Evolutionary conservation across 2,797 vertebrate genomes (phyloP), one percentile per base, ranked within the genome.

Genomic region (Sitta carolinensis): DNA sequence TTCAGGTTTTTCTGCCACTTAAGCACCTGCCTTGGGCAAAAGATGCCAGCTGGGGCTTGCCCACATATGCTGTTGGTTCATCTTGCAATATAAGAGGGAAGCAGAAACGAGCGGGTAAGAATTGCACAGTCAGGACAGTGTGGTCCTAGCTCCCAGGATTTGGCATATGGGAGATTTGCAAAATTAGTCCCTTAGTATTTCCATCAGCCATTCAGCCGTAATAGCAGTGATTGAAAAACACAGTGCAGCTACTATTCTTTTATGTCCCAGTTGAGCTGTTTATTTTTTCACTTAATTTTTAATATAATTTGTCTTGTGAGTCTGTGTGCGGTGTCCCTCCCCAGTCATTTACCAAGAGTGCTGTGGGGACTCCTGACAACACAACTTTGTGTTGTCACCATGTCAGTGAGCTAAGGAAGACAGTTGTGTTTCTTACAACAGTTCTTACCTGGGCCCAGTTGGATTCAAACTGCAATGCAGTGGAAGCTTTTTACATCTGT

Each of bases 261-360:
- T 67, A 84, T 64, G 70, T 87, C 87, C 61, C 93, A 61, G n/a
- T 10, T 0, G 7, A 91, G 50, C 42, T 88, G 57, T 94, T 96
- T 89, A 67, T 64, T 84, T 90, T 91, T 94, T 78, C 69, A 79
- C 76, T 79, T 92, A 86, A 57, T 94, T 95, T 95, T 96, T 80
- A 77, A 79, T 93, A 74, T 74, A 43, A 82, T 94, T 89, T 91
- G 25, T 91, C 91, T 87, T 87, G 36, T 30, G 52, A 84, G 45
- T 84, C 94, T 93, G 38, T 57, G 30, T 84, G 85, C 79, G 26
- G 6, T 0, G 0, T 77, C 42, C 30, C 57, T 96, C 50, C 83
- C 83, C 83, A 94, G 83, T 61, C 83, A 58, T 79, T 89, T 90
- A 50, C 83, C 38, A 20, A 0, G 5, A 91, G 52, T 51, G 67